Evolutionary conservation across 1,140 invertebrate genomes (phyloP).

Genomic region (Drosophila lowei): DNA sequence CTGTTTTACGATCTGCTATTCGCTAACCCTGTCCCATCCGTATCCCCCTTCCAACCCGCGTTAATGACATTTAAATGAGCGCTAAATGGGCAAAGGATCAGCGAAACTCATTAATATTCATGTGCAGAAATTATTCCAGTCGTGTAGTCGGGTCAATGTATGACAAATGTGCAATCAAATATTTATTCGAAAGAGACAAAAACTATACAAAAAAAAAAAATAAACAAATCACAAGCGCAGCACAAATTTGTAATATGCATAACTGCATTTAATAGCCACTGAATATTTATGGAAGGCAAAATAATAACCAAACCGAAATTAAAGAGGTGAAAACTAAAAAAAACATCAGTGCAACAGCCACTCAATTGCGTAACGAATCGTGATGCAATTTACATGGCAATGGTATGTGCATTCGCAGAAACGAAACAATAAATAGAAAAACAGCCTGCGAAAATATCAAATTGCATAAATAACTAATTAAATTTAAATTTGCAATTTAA

Average conservation of each 20-base stretch:
- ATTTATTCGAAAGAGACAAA: conserved; percentile 58
- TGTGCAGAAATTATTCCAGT: conserved; percentile 52
- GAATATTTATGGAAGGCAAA: conserved; percentile 62
- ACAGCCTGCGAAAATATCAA: conserved; percentile 64
- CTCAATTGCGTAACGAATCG: conserved; percentile 70
- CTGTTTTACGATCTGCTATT: background rate
- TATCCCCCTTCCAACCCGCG: background rate
- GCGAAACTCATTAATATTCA: conserved; percentile 64
- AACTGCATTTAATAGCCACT: conserved; percentile 75
- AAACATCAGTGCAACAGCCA: conserved; percentile 33
- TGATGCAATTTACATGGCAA: conserved; percentile 75
- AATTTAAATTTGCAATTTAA: conserved; percentile 75
- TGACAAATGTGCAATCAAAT: conserved; percentile 65
- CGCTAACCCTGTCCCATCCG: too few relatives aligned
- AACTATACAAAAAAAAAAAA: conserved; percentile 36
- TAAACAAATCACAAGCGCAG: conserved; percentile 54
- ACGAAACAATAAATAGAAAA: conserved; percentile 59
- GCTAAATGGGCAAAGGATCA: conserved; percentile 34
- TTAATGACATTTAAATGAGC: conserved; percentile 55
- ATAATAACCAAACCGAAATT: conserved; percentile 35
- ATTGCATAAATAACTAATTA: conserved; percentile 81
- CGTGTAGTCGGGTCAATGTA: conserved; percentile 35
- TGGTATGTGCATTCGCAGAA: conserved; percentile 45
- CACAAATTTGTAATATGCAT: conserved; percentile 71
- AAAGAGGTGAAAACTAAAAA: conserved; percentile 18